Percentiles rank a stretch among this genome's conserved stretches.
phyloP scores from a whole-genome alignment of 2,113 vertebrate genomes.

The Zosterops hypoxanthus region DNA sequence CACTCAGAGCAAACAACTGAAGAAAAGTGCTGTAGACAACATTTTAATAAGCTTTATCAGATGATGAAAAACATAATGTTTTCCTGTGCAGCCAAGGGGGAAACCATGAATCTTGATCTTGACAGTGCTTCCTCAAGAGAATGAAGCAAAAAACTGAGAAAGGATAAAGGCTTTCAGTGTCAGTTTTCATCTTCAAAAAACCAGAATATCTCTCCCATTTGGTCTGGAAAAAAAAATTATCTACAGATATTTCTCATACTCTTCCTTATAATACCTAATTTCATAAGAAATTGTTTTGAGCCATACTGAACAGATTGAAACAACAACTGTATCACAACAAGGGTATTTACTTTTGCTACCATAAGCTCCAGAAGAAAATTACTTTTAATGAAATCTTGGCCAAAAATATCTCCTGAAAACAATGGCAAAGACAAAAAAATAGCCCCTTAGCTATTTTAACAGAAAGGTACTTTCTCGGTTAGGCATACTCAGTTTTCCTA shows the following conservation, averaged over 20 bases:
- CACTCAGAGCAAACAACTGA: background rate
- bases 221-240: background rate
- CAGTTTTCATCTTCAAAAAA: background rate
- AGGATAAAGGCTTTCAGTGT: background rate
- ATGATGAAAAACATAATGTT: background rate
- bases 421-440: background rate
- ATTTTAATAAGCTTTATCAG: slow-evolving; percentile 25
- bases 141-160: background rate
- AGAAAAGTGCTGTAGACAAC: slow-evolving; percentile 5
- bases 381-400: background rate
- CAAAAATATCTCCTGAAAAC: background rate
- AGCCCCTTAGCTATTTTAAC: background rate
- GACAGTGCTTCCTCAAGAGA: background rate
- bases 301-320: background rate
- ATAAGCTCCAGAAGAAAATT: background rate
- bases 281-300: background rate
- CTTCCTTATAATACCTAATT: background rate
- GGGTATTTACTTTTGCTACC: background rate
- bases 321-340: background rate
- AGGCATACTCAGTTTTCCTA: background rate
- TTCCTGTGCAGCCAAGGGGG: background rate
- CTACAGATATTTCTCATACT: background rate
- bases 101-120: background rate
- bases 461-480: background rate
- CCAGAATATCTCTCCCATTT: background rate